These are phyloP conservation scores for Bos javanicus DNA, from an alignment of 2,113 vertebrate genomes.

Conservation along the genomic window DNA sequence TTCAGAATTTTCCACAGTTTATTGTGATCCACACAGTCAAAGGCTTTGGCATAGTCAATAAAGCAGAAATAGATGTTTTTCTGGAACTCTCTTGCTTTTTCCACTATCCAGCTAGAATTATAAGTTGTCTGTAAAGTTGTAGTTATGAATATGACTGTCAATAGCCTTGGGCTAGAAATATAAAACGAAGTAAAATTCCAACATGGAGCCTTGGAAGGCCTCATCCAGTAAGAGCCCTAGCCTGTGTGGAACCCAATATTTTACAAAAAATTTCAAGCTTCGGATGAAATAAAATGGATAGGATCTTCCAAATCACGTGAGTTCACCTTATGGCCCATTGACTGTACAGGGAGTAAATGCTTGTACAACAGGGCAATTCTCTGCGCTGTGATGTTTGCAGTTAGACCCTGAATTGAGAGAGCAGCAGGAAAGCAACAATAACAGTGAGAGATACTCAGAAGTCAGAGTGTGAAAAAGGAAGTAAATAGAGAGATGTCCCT, in stretches of 20 bases:
- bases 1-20: no score
- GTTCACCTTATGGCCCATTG: background rate
- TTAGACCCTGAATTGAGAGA: background rate
- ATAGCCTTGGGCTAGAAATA: background rate
- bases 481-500: background rate
- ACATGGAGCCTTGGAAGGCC: background rate
- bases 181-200: background rate
- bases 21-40: no score
- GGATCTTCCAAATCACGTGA: background rate
- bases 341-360: accelerated
- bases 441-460: background rate
- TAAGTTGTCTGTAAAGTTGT: background rate
- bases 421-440: background rate
- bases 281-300: background rate
- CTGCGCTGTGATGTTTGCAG: background rate
- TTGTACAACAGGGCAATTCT: background rate
- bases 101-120: background rate
- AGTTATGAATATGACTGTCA: background rate
- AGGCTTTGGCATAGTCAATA: no score
- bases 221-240: background rate
- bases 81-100: no score
- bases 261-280: slow-evolving; percentile 26
- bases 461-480: background rate
- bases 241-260: background rate
- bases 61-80: no score